These are phyloP conservation scores for Archocentrus centrarchus DNA, from an alignment of 2,113 vertebrate genomes.

Conservation along the genomic window DNA sequence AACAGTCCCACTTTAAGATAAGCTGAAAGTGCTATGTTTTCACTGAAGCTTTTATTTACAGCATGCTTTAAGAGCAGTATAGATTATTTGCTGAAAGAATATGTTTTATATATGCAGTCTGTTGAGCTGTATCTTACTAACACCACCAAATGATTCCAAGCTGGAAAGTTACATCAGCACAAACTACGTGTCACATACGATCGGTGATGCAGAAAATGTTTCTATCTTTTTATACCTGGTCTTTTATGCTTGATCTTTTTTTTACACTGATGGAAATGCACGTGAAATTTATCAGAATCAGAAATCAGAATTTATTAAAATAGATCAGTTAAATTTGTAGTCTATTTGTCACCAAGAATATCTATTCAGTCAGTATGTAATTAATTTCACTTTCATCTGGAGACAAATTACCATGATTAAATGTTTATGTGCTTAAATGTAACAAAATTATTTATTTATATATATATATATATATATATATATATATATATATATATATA, in stretches of 20 bases:
- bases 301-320: too few relatives aligned
- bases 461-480: too few relatives aligned
- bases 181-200: background rate
- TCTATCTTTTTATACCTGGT: background rate
- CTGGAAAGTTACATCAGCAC: background rate
- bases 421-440: background rate
- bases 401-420: background rate
- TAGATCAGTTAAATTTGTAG: background rate
- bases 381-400: background rate
- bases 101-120: background rate
- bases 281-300: too few relatives aligned
- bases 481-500: too few relatives aligned
- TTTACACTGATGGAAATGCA: background rate
- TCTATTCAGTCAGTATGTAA: background rate
- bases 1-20: background rate
- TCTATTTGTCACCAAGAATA: background rate
- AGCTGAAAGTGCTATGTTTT: background rate
- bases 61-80: background rate
- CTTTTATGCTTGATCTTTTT: background rate
- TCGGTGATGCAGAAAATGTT: background rate
- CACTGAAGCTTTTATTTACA: background rate
- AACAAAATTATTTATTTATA: too few relatives aligned
- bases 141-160: background rate
- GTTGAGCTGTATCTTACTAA: background rate
- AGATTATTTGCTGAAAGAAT: background rate